A percentile compares a stretch with the other conserved stretches of the same genome.
phyloP scores from a whole-genome alignment of 2,888 invertebrate genomes.

The Zygogramma bicolorata region DNA sequence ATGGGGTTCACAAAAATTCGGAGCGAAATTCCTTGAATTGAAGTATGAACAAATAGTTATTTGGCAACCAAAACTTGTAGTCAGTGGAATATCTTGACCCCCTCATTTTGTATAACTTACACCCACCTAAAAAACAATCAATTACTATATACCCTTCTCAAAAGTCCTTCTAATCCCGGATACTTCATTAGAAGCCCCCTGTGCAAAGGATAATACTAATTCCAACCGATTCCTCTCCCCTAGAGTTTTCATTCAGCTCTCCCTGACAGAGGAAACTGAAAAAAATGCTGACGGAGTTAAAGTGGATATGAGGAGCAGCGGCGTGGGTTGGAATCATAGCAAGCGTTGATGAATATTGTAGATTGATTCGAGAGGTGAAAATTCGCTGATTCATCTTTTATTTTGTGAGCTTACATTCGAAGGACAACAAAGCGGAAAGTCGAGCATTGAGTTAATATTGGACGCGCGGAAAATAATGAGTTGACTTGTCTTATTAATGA shows the following conservation, averaged over 20 bases:
- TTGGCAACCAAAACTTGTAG: neutral
- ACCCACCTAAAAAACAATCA: conserved; percentile 29
- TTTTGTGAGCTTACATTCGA: neutral
- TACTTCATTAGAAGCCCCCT: conserved; percentile 40
- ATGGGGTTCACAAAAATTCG: too few relatives aligned
- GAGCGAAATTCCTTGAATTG: too few relatives aligned
- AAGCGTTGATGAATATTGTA: neutral
- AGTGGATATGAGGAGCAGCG: neutral
- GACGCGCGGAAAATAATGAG: too few relatives aligned
- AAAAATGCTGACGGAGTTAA: conserved; percentile 1
- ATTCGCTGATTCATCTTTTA: neutral
- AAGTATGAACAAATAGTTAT: too few relatives aligned
- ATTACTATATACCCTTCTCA: conserved; percentile 22
- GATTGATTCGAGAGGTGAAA: neutral
- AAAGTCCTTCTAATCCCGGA: conserved; percentile 39
- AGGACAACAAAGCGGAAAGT: too few relatives aligned
- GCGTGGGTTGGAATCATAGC: neutral
- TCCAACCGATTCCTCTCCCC: conserved; percentile 7
- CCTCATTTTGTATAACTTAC: conserved; percentile 14
- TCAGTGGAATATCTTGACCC: neutral
- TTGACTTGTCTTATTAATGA: too few relatives aligned
- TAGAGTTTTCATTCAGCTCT: conserved; percentile 4
- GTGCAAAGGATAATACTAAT: conserved; percentile 31
- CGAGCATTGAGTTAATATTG: too few relatives aligned
- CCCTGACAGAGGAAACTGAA: neutral